Percentiles rank a stretch among this genome's conserved stretches.
phyloP scores from a whole-genome alignment of 2,797 vertebrate species.

The Lacerta viridis region DNA sequence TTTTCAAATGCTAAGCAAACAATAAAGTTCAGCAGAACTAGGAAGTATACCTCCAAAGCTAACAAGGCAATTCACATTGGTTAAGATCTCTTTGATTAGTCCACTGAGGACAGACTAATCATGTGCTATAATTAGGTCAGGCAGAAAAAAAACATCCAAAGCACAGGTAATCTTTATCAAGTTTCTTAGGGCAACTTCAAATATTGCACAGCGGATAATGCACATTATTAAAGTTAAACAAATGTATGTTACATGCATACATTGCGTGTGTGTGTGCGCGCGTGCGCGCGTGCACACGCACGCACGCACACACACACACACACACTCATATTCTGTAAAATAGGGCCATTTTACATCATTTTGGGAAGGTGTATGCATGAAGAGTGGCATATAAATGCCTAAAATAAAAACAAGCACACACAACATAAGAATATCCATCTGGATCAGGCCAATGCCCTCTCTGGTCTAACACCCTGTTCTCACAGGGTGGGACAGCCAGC shows the following conservation, averaged over 20 bases:
- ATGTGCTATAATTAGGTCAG: rapidly evolving
- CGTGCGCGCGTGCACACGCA: background rate
- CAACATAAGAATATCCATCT: too few relatives aligned
- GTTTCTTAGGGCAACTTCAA: background rate
- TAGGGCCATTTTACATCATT: background rate
- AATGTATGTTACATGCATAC: too few relatives aligned
- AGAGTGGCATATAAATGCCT: background rate
- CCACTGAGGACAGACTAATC: rapidly evolving
- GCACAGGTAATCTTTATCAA: background rate
- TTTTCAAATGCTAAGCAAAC: background rate
- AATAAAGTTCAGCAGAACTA: background rate
- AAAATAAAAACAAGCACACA: background rate
- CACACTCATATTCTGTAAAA: background rate
- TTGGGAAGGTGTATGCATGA: background rate
- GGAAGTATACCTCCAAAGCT: background rate
- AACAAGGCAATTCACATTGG: rapidly evolving
- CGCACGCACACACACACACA: too few relatives aligned
- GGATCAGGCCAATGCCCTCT: too few relatives aligned
- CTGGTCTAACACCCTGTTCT: too few relatives aligned
- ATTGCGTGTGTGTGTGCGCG: too few relatives aligned
- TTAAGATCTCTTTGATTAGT: background rate
- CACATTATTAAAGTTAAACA: background rate
- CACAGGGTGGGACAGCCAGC: too few relatives aligned
- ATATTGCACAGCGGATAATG: background rate
- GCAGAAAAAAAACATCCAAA: background rate